Conservation (phyloP, 2,888 invertebrate species). For the Apodemia zela region DNA sequence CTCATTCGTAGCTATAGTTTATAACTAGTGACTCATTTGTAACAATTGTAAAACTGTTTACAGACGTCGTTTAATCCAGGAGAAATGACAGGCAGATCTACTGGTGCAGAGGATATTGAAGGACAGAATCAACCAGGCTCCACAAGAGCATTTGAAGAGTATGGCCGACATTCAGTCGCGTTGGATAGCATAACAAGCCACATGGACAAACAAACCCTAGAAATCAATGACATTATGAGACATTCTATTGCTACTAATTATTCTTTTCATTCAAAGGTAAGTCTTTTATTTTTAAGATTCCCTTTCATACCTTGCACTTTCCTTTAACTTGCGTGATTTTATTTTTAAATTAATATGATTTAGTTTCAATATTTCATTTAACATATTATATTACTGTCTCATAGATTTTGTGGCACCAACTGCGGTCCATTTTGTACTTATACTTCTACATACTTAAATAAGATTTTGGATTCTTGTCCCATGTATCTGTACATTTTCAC, state of each 20-base stretch:
- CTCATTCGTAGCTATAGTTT: too few species aligned
- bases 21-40: too few species aligned
- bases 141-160: constrained; percentile 35
- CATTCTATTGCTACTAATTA: constrained; percentile 65
- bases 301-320: neutral
- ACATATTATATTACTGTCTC: too few species aligned
- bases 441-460: too few species aligned
- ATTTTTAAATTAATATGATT: too few species aligned
- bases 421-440: too few species aligned
- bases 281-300: too few species aligned
- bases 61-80: constrained; percentile 65
- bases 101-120: constrained; percentile 51
- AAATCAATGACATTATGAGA: constrained; percentile 60
- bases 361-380: too few species aligned
- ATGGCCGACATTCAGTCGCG: constrained; percentile 52
- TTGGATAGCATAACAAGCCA: constrained; percentile 50
- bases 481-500: too few species aligned
- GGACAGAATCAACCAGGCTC: constrained; percentile 21
- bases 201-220: constrained; percentile 59
- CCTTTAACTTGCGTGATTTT: neutral
- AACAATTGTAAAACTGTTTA: constrained; percentile 25
- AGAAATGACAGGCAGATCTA: constrained; percentile 70
- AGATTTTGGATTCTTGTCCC: too few species aligned
- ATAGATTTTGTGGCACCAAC: too few species aligned
- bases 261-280: constrained; percentile 51